phyloP scores from a whole-genome alignment of 1,140 invertebrate species.

The Microplitis demolitor region DNA sequence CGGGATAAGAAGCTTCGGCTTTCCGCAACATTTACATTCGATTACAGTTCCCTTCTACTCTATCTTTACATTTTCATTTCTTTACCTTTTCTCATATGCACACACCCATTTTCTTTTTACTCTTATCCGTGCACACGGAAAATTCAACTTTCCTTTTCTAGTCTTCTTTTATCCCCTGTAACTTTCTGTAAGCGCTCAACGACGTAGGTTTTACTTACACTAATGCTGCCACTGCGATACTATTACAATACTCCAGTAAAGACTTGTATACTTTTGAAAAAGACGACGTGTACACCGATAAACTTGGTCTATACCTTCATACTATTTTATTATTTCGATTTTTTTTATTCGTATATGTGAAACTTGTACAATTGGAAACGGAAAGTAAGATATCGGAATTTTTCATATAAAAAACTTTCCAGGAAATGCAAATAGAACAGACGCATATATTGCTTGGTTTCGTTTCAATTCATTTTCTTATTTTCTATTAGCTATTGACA shows the following conservation, averaged over 20 bases:
- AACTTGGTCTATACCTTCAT: slow-evolving; percentile 1
- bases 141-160: neutral
- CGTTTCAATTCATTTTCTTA: slow-evolving; percentile 7
- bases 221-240: too few relatives aligned
- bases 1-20: slow-evolving; percentile 46
- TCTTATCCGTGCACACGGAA: neutral
- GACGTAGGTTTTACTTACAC: slow-evolving; percentile 24
- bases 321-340: neutral
- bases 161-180: neutral
- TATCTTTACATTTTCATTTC: slow-evolving; percentile 20
- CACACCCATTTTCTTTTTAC: neutral
- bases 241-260: neutral
- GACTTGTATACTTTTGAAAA: slow-evolving; percentile 42
- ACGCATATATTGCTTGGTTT: slow-evolving; percentile 33
- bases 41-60: slow-evolving; percentile 35
- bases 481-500: neutral
- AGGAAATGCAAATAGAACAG: slow-evolving; percentile 44
- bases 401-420: slow-evolving; percentile 7
- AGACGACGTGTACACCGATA: slow-evolving; percentile 24
- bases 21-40: slow-evolving; percentile 55
- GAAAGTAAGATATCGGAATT: slow-evolving; percentile 46
- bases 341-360: neutral
- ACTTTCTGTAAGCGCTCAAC: slow-evolving; percentile 13
- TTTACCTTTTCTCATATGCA: slow-evolving; percentile 15
- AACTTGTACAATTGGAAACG: slow-evolving; percentile 37